phyloP scores from a whole-genome alignment of 2,113 vertebrate species.

The Ptilorrhoa leucosticta region DNA sequence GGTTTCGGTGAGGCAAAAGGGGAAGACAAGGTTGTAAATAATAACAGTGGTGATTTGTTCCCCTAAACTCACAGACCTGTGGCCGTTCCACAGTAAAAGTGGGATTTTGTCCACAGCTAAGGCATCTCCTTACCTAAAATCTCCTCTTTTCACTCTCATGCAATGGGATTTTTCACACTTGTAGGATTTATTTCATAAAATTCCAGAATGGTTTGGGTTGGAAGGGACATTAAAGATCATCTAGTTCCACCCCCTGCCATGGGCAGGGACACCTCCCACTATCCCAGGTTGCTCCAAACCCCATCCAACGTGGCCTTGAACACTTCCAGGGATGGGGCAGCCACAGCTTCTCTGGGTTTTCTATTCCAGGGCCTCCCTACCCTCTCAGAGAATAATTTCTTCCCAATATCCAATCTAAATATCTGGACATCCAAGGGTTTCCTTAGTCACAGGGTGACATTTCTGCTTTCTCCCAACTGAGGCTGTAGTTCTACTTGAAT shows the following conservation, averaged over 20 bases:
- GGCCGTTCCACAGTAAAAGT: background rate
- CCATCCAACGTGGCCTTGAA: accelerated
- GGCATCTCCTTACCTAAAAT: background rate
- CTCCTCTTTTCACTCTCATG: background rate
- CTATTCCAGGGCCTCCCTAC: accelerated
- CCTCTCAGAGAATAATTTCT: background rate
- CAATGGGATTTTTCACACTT: background rate
- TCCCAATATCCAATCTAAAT: background rate
- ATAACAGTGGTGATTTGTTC: accelerated
- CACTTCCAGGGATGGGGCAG: background rate
- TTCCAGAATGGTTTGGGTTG: background rate
- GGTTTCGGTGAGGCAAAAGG: background rate
- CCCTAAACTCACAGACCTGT: background rate
- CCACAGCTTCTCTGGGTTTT: background rate
- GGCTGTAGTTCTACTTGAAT: background rate
- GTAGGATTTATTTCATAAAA: background rate
- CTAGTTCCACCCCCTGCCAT: accelerated
- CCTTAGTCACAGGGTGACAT: background rate
- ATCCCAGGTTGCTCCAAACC: background rate
- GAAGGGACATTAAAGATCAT: background rate
- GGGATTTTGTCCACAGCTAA: background rate
- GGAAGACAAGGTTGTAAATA: background rate
- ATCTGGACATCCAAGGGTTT: background rate
- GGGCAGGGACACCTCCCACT: background rate
- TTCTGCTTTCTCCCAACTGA: background rate